Percentiles rank a stretch among this genome's conserved stretches.
Evolutionary conservation across 2,888 invertebrate species (phyloP).

Genomic region (Arge pagana): DNA sequence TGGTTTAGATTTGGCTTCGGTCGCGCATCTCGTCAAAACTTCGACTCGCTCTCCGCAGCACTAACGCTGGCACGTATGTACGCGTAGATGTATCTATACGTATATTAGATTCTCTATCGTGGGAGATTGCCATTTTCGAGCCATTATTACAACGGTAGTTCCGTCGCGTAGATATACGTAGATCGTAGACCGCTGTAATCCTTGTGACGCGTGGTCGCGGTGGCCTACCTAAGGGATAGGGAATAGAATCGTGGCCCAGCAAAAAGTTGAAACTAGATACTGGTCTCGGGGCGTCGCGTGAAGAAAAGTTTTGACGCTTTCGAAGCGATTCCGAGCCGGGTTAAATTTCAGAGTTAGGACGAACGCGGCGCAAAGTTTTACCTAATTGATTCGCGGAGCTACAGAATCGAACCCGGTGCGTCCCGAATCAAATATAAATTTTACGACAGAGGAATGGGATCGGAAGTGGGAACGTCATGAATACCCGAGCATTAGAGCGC

Average conservation of each 20-base stretch:
- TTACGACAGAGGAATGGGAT: constrained; percentile 19
- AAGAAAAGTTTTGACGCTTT: no score
- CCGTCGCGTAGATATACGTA: not conserved
- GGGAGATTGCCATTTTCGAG: constrained; percentile 7
- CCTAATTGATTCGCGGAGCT: not conserved
- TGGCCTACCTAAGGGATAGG: not conserved
- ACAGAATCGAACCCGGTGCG: constrained; percentile 2
- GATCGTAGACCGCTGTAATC: not conserved
- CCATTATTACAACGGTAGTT: not conserved
- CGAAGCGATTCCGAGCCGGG: no score
- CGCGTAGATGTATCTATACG: not conserved
- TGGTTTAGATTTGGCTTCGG: constrained; percentile 10
- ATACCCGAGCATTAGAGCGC: constrained; percentile 23
- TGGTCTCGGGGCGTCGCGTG: not conserved
- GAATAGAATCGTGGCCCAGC: no score
- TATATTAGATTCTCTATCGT: not conserved
- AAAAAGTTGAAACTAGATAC: not conserved
- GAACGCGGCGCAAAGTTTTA: not conserved
- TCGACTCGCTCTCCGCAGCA: no score
- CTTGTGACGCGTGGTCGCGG: not conserved
- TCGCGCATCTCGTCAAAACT: constrained; percentile 17
- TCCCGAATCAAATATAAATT: constrained; percentile 23
- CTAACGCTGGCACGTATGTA: no score
- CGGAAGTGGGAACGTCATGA: constrained; percentile 22
- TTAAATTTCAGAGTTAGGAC: not conserved